These are phyloP conservation scores for Heliconius aoede DNA, from an alignment of 2,888 invertebrate genomes.

Conservation along the genomic window DNA sequence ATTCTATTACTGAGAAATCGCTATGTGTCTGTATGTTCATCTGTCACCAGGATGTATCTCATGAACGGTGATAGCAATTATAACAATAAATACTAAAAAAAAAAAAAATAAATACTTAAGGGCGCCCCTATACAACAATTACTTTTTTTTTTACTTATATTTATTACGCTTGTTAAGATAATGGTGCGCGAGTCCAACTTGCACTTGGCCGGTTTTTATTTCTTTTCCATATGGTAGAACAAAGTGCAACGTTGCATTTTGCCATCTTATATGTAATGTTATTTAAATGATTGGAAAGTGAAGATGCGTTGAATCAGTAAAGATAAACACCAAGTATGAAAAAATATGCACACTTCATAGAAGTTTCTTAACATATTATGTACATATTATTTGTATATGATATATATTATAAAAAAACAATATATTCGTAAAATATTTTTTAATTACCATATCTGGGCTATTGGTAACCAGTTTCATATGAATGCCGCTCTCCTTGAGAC, in stretches of 20 bases:
- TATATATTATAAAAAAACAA: not conserved
- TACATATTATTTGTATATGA: not conserved
- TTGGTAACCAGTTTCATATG: slow-evolving; percentile 25
- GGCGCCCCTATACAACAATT: no score
- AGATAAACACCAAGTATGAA: not conserved
- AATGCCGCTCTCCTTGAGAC: slow-evolving; percentile 46
- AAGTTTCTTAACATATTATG: not conserved
- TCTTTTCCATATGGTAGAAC: not conserved
- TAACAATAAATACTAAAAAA: no score
- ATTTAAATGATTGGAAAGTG: not conserved
- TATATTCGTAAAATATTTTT: not conserved
- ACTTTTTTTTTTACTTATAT: no score
- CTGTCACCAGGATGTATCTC: no score
- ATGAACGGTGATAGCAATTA: no score
- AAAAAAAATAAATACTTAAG: no score
- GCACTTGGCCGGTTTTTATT: not conserved
- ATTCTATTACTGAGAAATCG: no score
- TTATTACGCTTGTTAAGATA: no score
- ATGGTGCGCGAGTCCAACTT: not conserved
- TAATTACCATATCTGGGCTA: slow-evolving; percentile 4
- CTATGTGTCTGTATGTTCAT: no score
- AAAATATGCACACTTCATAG: not conserved
- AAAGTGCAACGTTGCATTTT: not conserved
- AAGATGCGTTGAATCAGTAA: not conserved
- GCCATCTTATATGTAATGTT: not conserved